These are phyloP conservation scores for Hylia prasina DNA, from an alignment of 2,113 vertebrate genomes.

Conservation along the genomic window DNA sequence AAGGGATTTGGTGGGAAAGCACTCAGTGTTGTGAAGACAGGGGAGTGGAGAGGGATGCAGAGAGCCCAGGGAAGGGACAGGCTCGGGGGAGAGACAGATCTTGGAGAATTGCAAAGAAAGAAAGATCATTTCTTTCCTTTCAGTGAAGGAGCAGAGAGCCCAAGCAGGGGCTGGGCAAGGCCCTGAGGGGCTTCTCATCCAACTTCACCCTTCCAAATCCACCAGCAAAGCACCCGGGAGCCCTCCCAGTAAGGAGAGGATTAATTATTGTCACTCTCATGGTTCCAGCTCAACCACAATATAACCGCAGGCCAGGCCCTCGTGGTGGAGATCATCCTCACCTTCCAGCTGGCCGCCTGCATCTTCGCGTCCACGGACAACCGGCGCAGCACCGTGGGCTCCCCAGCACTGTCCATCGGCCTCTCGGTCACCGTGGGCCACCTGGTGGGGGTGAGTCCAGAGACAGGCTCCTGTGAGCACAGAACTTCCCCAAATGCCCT, in stretches of 20 bases:
- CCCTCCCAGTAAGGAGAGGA: accelerated
- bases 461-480: accelerated
- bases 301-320: slow-evolving; percentile 65
- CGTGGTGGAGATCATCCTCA: slow-evolving; percentile 76
- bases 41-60: not conserved
- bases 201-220: not conserved
- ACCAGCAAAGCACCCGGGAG: not conserved
- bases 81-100: accelerated
- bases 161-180: not conserved
- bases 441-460: slow-evolving; percentile 74
- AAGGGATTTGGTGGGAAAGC: not conserved
- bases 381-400: slow-evolving; percentile 63
- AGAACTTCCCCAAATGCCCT: not conserved
- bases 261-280: not conserved
- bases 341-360: slow-evolving; percentile 78
- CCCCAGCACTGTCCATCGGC: slow-evolving; percentile 71
- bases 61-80: not conserved
- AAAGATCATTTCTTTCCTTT: not conserved
- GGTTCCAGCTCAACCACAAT: slow-evolving; percentile 69
- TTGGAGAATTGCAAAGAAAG: not conserved
- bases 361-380: slow-evolving; percentile 73
- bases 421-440: slow-evolving; percentile 77
- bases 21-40: accelerated
- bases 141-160: not conserved
- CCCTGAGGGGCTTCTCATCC: not conserved